Conservation (phyloP, 2,113 vertebrate species). For the Hippoglossus stenolepis region DNA sequence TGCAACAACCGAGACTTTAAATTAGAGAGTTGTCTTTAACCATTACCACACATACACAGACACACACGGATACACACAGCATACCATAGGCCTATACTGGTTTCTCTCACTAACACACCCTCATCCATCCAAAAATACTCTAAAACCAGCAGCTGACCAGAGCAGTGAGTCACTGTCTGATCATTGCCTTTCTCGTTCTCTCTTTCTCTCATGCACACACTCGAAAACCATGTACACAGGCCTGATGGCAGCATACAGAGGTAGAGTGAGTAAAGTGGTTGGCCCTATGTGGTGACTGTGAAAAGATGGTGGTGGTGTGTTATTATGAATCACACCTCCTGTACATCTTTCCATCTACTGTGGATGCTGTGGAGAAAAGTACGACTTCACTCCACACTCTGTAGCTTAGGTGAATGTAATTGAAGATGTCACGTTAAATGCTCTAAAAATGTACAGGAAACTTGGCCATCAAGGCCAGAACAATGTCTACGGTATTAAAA, state of each 20-base stretch:
- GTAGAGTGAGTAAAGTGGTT: slow-evolving; percentile 22
- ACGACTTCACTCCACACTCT: slow-evolving; percentile 1
- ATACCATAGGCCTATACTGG: slow-evolving; percentile 42
- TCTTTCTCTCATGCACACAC: slow-evolving; percentile 8
- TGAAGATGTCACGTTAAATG: not conserved
- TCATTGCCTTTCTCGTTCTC: slow-evolving; percentile 17
- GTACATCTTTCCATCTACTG: slow-evolving; percentile 5
- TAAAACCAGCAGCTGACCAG: slow-evolving; percentile 64
- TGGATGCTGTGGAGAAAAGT: slow-evolving; percentile 17
- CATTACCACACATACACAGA: not conserved
- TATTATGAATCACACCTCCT: slow-evolving; percentile 18
- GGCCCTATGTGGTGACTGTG: slow-evolving; percentile 1
- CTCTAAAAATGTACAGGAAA: not conserved
- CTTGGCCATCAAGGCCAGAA: not conserved
- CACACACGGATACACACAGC: not conserved
- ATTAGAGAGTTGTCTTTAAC: slow-evolving; percentile 3
- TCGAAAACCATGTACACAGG: slow-evolving; percentile 11
- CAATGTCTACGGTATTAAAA: not conserved
- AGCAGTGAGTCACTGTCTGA: slow-evolving; percentile 65
- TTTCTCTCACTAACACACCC: slow-evolving; percentile 54
- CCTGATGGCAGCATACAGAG: not conserved
- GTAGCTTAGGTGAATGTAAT: not conserved
- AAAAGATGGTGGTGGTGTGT: slow-evolving; percentile 33
- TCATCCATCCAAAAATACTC: slow-evolving; percentile 67
- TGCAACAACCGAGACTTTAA: not conserved